A percentile compares a stretch with the other conserved stretches of the same genome.
phyloP scores from a whole-genome alignment of 2,797 vertebrate species.

The Neoniphon sammara region DNA sequence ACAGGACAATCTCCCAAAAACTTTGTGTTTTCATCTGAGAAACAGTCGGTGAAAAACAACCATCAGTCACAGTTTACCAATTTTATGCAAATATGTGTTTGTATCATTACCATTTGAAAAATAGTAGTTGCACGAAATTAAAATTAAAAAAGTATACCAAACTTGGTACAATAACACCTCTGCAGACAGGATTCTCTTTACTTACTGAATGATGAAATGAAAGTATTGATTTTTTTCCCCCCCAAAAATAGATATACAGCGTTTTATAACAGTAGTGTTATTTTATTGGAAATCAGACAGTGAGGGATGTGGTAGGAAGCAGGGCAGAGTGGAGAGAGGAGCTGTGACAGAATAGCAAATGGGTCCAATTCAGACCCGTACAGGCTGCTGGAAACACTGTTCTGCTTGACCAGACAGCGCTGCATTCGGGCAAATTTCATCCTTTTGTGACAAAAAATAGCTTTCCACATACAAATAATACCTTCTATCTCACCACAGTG shows the following conservation, averaged over 20 bases:
- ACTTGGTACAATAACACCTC: neutral
- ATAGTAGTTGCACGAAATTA: neutral
- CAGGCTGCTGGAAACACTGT: slow-evolving; percentile 29
- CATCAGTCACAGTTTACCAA: too few relatives aligned
- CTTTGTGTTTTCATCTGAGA: too few relatives aligned
- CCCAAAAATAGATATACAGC: neutral
- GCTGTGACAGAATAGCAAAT: slow-evolving; percentile 62
- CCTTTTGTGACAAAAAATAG: slow-evolving; percentile 27
- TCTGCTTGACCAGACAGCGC: slow-evolving; percentile 42
- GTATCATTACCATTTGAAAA: too few relatives aligned
- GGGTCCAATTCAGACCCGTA: slow-evolving; percentile 43
- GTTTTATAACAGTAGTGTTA: slow-evolving; percentile 15
- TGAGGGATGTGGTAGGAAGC: slow-evolving; percentile 48
- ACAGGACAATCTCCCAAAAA: too few relatives aligned
- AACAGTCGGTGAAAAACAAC: too few relatives aligned
- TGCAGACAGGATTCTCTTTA: slow-evolving; percentile 11
- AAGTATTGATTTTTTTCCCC: slow-evolving; percentile 2
- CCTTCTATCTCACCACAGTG: slow-evolving; percentile 1
- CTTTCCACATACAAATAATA: slow-evolving; percentile 31
- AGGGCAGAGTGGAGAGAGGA: slow-evolving; percentile 37
- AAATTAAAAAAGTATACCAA: neutral
- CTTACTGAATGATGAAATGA: neutral
- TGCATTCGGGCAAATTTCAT: slow-evolving; percentile 37
- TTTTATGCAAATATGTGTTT: too few relatives aligned
- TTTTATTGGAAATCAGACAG: slow-evolving; percentile 46